A percentile compares a stretch with the other conserved stretches of the same genome.
Evolutionary conservation across 1,140 invertebrate genomes (phyloP).

Genomic region (Magallana ariakensis): DNA sequence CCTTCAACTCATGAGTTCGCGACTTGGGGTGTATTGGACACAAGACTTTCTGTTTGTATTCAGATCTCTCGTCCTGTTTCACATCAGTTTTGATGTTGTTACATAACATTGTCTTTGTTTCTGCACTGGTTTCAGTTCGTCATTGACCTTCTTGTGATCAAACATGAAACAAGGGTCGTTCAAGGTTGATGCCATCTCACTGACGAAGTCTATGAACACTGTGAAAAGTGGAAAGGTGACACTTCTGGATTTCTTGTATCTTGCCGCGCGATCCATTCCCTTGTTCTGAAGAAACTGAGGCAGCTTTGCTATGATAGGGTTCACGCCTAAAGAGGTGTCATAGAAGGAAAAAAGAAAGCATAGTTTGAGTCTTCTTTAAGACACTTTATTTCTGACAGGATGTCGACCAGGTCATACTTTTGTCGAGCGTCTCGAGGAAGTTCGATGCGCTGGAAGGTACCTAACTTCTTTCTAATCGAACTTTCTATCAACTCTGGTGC

Average conservation of each 20-base stretch:
- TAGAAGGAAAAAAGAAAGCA: constrained; percentile 29
- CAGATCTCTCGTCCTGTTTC: constrained; percentile 59
- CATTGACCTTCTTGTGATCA: not conserved
- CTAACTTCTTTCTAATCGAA: constrained; percentile 45
- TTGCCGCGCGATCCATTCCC: constrained; percentile 40
- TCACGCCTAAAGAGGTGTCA: constrained; percentile 40
- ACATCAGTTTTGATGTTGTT: not conserved
- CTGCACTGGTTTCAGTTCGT: not conserved
- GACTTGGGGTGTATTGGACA: not conserved
- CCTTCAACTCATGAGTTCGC: not conserved
- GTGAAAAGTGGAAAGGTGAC: constrained; percentile 44
- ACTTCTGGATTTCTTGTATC: constrained; percentile 27
- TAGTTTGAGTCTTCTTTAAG: constrained; percentile 45
- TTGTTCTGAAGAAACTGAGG: constrained; percentile 50
- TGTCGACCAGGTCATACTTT: constrained; percentile 42
- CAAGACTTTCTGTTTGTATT: not conserved
- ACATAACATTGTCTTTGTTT: not conserved
- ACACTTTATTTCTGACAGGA: constrained; percentile 49
- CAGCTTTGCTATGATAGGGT: constrained; percentile 52
- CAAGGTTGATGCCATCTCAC: not conserved
- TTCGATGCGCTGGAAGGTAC: constrained; percentile 17
- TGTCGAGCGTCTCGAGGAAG: constrained; percentile 28
- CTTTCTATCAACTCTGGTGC: constrained; percentile 47
- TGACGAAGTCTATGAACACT: constrained; percentile 24
- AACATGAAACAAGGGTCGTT: constrained; percentile 51